phyloP scores from a whole-genome alignment of 2,888 invertebrate species.

The Xestia rhomboidea region DNA sequence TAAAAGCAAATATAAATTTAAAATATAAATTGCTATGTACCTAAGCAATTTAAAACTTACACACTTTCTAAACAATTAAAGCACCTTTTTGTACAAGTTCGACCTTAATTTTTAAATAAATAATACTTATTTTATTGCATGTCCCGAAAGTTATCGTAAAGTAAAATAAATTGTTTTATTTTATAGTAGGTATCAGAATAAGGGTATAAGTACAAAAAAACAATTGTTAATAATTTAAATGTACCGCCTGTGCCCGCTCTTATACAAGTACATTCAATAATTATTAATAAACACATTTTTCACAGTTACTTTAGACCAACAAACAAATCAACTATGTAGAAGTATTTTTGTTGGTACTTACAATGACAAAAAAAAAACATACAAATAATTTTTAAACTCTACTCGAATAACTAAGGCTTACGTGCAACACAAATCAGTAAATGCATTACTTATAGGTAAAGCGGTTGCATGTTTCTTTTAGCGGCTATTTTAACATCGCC shows the following conservation, averaged over 20 bases:
- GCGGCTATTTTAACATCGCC: neutral
- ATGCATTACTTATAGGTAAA: neutral
- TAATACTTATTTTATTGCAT: neutral
- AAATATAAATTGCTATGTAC: too few species aligned
- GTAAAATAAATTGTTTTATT: neutral
- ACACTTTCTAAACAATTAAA: slow-evolving; percentile 11
- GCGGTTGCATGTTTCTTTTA: neutral
- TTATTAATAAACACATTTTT: slow-evolving; percentile 39
- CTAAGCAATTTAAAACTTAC: neutral
- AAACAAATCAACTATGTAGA: slow-evolving; percentile 8
- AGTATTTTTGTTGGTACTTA: neutral
- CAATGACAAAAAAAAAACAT: neutral
- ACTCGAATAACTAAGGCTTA: neutral
- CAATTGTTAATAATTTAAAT: neutral
- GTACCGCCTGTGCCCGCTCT: slow-evolving; percentile 38
- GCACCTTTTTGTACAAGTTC: slow-evolving; percentile 19
- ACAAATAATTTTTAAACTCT: neutral
- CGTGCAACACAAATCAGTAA: neutral
- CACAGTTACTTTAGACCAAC: slow-evolving; percentile 23
- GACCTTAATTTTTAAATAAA: slow-evolving; percentile 11
- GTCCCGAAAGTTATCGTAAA: neutral
- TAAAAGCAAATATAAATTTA: neutral
- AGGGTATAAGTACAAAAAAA: neutral
- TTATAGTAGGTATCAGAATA: neutral
- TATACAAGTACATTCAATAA: slow-evolving; percentile 33